phyloP scores from a whole-genome alignment of 2,113 vertebrate genomes.

The Dolichallabes microphthalmus region DNA sequence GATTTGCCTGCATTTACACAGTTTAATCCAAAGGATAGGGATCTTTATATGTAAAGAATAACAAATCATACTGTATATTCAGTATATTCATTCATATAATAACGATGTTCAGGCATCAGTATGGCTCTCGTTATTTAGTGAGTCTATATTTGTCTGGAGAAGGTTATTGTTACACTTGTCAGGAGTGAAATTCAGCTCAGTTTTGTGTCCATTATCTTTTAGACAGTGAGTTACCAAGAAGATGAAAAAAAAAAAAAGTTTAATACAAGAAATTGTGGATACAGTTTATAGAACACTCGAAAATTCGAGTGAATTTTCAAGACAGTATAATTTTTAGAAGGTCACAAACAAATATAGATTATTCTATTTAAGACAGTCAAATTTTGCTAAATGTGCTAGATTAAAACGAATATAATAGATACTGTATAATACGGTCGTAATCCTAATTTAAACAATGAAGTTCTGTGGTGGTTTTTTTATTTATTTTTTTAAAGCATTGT shows the following conservation, averaged over 20 bases:
- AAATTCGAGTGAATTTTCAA: no score
- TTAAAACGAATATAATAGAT: not conserved
- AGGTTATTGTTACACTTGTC: slow-evolving; percentile 14
- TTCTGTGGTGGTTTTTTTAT: no score
- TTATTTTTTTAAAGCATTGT: not conserved
- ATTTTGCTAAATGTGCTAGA: not conserved
- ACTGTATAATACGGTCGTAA: no score
- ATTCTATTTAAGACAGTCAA: not conserved
- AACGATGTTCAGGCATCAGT: slow-evolving; percentile 56
- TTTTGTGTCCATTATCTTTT: slow-evolving; percentile 61
- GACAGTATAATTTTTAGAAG: not conserved
- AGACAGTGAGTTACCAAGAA: slow-evolving; percentile 54
- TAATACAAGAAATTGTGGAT: slow-evolving; percentile 51
- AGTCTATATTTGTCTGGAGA: not conserved
- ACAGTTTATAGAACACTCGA: not conserved
- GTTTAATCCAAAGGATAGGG: not conserved
- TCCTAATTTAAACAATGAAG: not conserved
- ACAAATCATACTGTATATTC: slow-evolving; percentile 63
- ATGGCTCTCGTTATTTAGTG: slow-evolving; percentile 57
- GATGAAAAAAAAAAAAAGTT: slow-evolving; percentile 59
- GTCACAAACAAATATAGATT: not conserved
- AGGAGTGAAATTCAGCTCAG: slow-evolving; percentile 33
- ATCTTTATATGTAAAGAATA: slow-evolving; percentile 37
- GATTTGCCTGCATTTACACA: not conserved
- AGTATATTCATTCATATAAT: not conserved